Evolutionary conservation across 2,888 invertebrate species (phyloP), one percentile per base, ranked within the genome.

Genomic region (Perithous albicinctus): DNA sequence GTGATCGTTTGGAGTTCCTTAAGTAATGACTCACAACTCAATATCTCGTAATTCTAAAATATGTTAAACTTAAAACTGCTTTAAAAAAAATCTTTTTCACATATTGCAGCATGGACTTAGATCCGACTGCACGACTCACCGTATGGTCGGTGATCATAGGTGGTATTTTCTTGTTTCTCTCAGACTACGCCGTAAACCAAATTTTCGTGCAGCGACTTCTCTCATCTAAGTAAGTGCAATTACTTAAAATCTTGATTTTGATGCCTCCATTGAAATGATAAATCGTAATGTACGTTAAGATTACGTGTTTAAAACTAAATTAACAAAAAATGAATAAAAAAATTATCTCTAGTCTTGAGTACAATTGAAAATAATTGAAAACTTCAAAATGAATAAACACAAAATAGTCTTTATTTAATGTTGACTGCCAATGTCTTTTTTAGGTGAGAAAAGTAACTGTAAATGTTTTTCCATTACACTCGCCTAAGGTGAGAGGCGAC

Each of bases 151-250:
- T 97, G 26, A 91, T 95, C 0, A 93, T 97, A 29, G 97, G 97
- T 7, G 97, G 97, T 0, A 93, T 95, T 46, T 94, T 96, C 61
- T 96, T 96, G 0, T 97, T 96, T 89, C 90, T 97, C 38, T 96
- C 97, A 0, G 88, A 97, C 2, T 97, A 97, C 91, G 98, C 96
- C 1, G 97, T 97, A 0, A 98, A 97, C 91, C 98, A 98, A 90
- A 96, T 97, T 0, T 97, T 96, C 91, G 95, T 97, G 0, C 97
- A 97, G 92, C 94, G 97, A 48, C 93, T 96, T 29, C 91, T 96
- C 75, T 95, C 96, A 4, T 95, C 96, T 15, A n/a, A 29, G 51
- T 59, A n/a, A 38, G 63, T 18, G 1, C 20, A 18, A 6, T 7
- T 26, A 5, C n/a, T 15, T 64, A 5, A 12, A 29, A 26, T 10